These are phyloP conservation scores for Ceraclea dissimilis DNA, from an alignment of 2,888 invertebrate genomes.

Conservation along the genomic window DNA sequence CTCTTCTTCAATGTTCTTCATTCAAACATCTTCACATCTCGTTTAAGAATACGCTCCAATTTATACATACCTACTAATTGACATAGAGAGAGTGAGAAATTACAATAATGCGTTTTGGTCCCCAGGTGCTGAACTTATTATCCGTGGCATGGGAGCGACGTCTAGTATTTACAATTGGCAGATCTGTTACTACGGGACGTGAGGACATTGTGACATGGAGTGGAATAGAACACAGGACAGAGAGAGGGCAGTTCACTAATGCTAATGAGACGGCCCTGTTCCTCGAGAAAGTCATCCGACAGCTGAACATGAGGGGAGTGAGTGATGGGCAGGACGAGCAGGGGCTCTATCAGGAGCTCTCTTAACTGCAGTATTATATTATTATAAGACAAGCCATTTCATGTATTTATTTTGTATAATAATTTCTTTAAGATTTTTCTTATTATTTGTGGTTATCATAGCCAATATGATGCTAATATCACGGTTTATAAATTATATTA, in stretches of 20 bases:
- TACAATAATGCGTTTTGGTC: too few species aligned
- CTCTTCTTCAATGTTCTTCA: too few species aligned
- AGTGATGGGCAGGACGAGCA: conserved; percentile 33
- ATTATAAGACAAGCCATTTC: too few species aligned
- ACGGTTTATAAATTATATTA: too few species aligned
- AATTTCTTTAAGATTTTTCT: too few species aligned
- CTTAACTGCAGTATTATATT: conserved; percentile 11
- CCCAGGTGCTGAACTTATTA: conserved; percentile 61
- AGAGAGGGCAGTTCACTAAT: conserved; percentile 41
- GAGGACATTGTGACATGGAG: conserved; percentile 92
- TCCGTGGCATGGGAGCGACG: conserved; percentile 79
- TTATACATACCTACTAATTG: too few species aligned
- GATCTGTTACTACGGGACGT: conserved; percentile 83
- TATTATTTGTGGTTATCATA: too few species aligned
- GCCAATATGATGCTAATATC: too few species aligned
- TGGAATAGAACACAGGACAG: conserved; percentile 80
- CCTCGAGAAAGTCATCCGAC: conserved; percentile 35
- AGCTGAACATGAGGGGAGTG: conserved; percentile 40
- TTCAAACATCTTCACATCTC: too few species aligned
- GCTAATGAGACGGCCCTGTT: conserved; percentile 24
- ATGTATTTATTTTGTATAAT: too few species aligned
- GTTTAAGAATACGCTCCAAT: too few species aligned
- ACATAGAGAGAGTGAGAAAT: too few species aligned
- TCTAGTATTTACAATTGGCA: conserved; percentile 76
- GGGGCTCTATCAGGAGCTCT: conserved; percentile 25